Percentiles rank a stretch among this genome's conserved stretches.
Conservation (phyloP, 2,888 invertebrate species). For the Cryptus viduatorius region DNA sequence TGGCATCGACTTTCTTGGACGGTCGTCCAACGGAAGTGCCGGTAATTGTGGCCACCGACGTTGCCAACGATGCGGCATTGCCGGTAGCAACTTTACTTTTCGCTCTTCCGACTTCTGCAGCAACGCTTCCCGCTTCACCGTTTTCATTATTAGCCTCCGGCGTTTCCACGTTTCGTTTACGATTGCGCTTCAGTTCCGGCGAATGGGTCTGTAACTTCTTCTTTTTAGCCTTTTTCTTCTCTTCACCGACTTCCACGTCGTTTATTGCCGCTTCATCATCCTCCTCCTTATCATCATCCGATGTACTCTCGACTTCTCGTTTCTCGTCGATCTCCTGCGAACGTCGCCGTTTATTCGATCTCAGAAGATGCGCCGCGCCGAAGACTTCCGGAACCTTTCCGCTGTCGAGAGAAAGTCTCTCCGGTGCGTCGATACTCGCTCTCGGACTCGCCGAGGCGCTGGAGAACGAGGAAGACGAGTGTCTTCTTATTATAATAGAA, state of each 20-base stretch:
- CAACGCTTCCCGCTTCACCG: conserved; percentile 43
- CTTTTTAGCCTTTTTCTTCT: conserved; percentile 68
- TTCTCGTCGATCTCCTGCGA: conserved; percentile 72
- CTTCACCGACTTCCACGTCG: background rate
- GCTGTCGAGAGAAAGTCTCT: conserved; percentile 59
- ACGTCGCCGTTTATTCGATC: conserved; percentile 76
- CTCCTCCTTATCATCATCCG: background rate
- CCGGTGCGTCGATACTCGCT: conserved; percentile 84
- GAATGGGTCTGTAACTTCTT: conserved; percentile 71
- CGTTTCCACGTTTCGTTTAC: conserved; percentile 49
- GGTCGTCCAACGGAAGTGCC: conserved; percentile 2
- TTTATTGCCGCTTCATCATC: conserved; percentile 69
- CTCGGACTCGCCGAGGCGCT: conserved; percentile 89
- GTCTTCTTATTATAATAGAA: conserved; percentile 92
- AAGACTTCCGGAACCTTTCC: conserved; percentile 57
- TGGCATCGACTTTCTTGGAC: conserved; percentile 15
- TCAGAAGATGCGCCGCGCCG: conserved; percentile 67
- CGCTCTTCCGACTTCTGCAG: background rate
- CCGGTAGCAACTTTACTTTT: conserved; percentile 45
- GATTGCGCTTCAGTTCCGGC: conserved; percentile 59
- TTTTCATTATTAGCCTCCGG: conserved; percentile 48
- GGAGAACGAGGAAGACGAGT: conserved; percentile 94
- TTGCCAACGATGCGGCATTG: background rate
- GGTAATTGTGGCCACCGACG: background rate
- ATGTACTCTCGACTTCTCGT: conserved; percentile 56